Evolutionary conservation across 2,113 vertebrate species (phyloP), one percentile per base, ranked within the genome.

Genomic region (Thymallus thymallus): DNA sequence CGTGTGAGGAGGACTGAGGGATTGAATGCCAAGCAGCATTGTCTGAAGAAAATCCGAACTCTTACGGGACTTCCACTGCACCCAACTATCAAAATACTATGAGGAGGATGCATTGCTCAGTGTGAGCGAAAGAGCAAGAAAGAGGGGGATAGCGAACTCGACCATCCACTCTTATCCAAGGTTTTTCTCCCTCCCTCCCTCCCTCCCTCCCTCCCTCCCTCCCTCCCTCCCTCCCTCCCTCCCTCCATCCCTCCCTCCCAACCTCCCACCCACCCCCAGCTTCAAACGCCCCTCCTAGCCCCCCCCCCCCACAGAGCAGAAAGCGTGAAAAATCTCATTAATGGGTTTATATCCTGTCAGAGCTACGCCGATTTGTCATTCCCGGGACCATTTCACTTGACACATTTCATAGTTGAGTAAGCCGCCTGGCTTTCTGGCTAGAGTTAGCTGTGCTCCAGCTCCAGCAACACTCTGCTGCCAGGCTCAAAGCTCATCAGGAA

Each of bases 281-380:
- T 81, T 84, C 30, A 56, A 80, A 83, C 73, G 71, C 79, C 86
- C 89, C 85, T 84, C 85, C 86, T 86, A 35, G 6, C 9, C 35
- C 2, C 9, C 35, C 1, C 7, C 1, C 92, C 90, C 90, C 82
- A 90, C 84, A 89, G 91, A 92, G 91, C 90, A 92, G 90, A 89
- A 91, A 93, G 92, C 87, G 89, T 93, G 92, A 89, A 92, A 91
- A 92, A 92, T 91, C 84, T 93, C 90, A 91, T 90, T 93, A 88
- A 94, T 94, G 94, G 94, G 90, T 91, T 87, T 91, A 91, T 93
- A 92, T 90, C 90, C 90, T 93, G 90, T 93, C 93, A 94, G 92
- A 91, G 90, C 93, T 24, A 81, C 76, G 82, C 87, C 70, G 84
- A 92, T 89, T 90, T 94, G 91, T 92, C 90, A 89, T 86, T 93